Evolutionary conservation across 2,888 invertebrate genomes (phyloP), one percentile per base, ranked within the genome.

Genomic region (Arctia plantaginis): DNA sequence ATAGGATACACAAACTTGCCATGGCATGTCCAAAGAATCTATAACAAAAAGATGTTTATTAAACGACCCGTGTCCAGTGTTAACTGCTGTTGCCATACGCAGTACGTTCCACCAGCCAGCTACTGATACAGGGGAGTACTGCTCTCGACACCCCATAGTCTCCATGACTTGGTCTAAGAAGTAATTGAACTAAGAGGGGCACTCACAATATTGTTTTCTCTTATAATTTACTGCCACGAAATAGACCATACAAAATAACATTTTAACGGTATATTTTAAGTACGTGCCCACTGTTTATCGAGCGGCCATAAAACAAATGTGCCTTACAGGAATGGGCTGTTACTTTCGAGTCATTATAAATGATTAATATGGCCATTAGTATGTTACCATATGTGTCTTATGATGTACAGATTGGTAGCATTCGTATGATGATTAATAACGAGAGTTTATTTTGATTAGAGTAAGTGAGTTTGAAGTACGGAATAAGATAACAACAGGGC

Each of bases 281-380:
- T 66, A 41, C 62, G 35, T 51, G 35, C 71, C 59, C 59, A 35
- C 66, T 75, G 80, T 79, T 84, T 82, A 80, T 78, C 65, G 68
- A 44, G 73, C 71, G 73, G 78, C 79, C 80, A 80, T 85, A 82
- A 84, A 79, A 84, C 83, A 85, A 86, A 84, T 81, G 82, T 73
- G 76, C 78, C 44, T 72, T 76, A 77, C 81, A 80, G 80, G 82
- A 82, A 80, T 80, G 75, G 70, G 73, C 70, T 72, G 81, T 79
- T 82, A 82, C 77, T 73, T 78, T 71, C 87, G 89, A 89, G 74
- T 89, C 88, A 89, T 87, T 86, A 82, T 39, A 72, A 76, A 86
- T 88, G 89, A 90, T 90, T 84, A 82, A 84, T 85, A 77, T 64
- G 66, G 72, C 81, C 88, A 87, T 87, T 86, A 81, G 72, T 65